Evolutionary conservation across 2,888 invertebrate genomes (phyloP).

Genomic region (Uropetala carovei): DNA sequence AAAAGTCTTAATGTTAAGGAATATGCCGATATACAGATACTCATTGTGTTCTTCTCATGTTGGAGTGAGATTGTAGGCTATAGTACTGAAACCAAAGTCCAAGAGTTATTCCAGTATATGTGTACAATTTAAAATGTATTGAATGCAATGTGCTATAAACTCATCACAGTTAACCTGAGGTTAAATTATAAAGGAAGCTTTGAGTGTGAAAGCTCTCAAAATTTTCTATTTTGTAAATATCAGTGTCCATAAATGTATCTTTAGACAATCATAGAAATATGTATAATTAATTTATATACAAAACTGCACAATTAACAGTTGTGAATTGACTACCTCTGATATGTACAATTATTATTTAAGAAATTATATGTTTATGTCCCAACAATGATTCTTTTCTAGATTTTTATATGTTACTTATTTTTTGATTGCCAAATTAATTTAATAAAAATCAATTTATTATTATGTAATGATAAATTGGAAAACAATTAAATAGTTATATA

Average conservation of each 20-base stretch:
- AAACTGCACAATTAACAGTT: constrained; percentile 31
- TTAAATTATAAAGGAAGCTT: constrained; percentile 37
- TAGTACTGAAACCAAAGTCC: constrained; percentile 47
- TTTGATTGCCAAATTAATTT: constrained; percentile 15
- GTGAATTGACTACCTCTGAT: constrained; percentile 51
- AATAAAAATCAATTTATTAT: constrained; percentile 8
- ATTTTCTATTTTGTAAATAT: constrained; percentile 21
- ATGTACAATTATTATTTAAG: constrained; percentile 57
- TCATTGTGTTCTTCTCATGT: not conserved
- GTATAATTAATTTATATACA: constrained; percentile 58
- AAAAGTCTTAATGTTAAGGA: not conserved
- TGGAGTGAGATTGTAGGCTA: constrained; percentile 6
- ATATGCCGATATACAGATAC: not conserved
- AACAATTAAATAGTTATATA: not conserved
- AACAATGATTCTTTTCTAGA: constrained; percentile 35
- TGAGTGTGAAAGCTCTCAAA: not conserved
- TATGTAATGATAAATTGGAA: not conserved
- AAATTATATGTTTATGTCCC: constrained; percentile 52
- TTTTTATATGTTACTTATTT: constrained; percentile 47
- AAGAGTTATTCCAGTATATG: constrained; percentile 21
- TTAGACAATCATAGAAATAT: constrained; percentile 34
- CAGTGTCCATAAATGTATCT: constrained; percentile 33
- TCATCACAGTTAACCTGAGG: not conserved
- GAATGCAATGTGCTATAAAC: not conserved
- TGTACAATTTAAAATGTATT: constrained; percentile 16